These are phyloP conservation scores for Pristionchus exspectatus DNA, from an alignment of 2,888 invertebrate genomes.

Conservation along the genomic window DNA sequence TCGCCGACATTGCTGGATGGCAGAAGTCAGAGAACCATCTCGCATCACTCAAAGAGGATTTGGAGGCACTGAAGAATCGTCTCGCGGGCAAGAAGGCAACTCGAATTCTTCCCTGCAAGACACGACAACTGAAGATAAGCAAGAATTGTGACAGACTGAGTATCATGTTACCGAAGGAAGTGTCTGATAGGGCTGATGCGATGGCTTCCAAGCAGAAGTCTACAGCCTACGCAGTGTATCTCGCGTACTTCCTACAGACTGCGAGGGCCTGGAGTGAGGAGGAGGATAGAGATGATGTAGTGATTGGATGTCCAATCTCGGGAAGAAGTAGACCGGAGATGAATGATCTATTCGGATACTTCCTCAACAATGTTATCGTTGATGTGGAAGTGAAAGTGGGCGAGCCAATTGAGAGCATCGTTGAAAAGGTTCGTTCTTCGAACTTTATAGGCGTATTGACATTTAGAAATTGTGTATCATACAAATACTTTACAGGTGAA, in stretches of 20 bases:
- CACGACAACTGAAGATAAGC: not conserved
- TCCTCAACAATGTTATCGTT: slow-evolving; percentile 70
- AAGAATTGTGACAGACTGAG: slow-evolving; percentile 1
- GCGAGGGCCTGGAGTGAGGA: slow-evolving; percentile 54
- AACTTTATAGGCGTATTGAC: not conserved
- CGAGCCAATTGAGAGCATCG: not conserved
- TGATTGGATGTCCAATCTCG: slow-evolving; percentile 70
- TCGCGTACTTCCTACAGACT: slow-evolving; percentile 18
- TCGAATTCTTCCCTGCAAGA: not conserved
- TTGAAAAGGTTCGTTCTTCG: slow-evolving; percentile 1
- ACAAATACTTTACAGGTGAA: not conserved
- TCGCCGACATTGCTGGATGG: slow-evolving; percentile 42
- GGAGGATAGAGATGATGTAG: slow-evolving; percentile 56
- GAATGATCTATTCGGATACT: slow-evolving; percentile 72
- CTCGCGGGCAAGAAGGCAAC: slow-evolving; percentile 33
- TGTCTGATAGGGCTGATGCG: not conserved
- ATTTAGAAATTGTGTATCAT: not conserved
- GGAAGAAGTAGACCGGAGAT: slow-evolving; percentile 66
- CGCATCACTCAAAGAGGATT: not conserved
- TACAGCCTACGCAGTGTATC: not conserved
- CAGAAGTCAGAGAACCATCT: not conserved
- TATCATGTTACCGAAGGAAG: slow-evolving; percentile 29
- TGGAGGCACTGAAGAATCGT: not conserved
- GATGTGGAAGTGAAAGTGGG: slow-evolving; percentile 30
- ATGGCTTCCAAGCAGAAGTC: slow-evolving; percentile 4